Conservation (phyloP, 2,888 invertebrate species). For the Melikaiella ostensackeni region DNA sequence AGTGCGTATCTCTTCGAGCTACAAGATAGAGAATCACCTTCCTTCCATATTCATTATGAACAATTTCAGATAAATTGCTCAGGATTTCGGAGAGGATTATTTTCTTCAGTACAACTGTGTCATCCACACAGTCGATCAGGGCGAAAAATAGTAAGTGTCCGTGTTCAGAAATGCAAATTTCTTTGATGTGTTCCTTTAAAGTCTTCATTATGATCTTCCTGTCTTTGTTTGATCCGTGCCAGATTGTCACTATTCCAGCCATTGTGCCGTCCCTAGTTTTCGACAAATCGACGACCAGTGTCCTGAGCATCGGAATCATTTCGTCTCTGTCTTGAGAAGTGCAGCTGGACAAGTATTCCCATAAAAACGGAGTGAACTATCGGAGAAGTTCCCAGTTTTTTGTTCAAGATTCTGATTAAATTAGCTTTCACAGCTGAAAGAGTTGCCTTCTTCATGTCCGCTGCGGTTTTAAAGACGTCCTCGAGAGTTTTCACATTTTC, state of each 20-base stretch:
- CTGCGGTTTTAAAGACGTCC: slow-evolving; percentile 84
- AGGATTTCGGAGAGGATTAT: slow-evolving; percentile 85
- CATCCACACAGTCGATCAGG: slow-evolving; percentile 93
- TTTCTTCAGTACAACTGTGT: slow-evolving; percentile 93
- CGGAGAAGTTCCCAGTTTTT: slow-evolving; percentile 84
- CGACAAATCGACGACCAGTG: slow-evolving; percentile 79
- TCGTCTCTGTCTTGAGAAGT: slow-evolving; percentile 85
- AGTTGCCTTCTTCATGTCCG: slow-evolving; percentile 85
- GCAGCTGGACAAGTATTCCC: slow-evolving; percentile 89
- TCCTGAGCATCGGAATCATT: slow-evolving; percentile 79
- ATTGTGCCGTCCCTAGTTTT: slow-evolving; percentile 91
- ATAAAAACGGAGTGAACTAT: slow-evolving; percentile 89
- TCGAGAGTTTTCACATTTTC: slow-evolving; percentile 83
- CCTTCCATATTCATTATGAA: slow-evolving; percentile 88
- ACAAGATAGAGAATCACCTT: slow-evolving; percentile 93
- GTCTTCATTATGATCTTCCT: slow-evolving; percentile 91
- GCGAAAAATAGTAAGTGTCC: slow-evolving; percentile 91
- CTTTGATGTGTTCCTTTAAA: slow-evolving; percentile 89
- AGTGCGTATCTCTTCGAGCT: slow-evolving; percentile 87
- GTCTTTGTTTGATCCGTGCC: slow-evolving; percentile 91
- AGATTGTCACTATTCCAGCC: slow-evolving; percentile 90
- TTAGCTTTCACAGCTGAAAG: slow-evolving; percentile 86
- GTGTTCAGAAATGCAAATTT: slow-evolving; percentile 90
- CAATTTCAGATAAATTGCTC: slow-evolving; percentile 83
- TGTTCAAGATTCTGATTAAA: slow-evolving; percentile 85